Conservation (phyloP, 2,797 vertebrate genomes). For the Trachurus trachurus region DNA sequence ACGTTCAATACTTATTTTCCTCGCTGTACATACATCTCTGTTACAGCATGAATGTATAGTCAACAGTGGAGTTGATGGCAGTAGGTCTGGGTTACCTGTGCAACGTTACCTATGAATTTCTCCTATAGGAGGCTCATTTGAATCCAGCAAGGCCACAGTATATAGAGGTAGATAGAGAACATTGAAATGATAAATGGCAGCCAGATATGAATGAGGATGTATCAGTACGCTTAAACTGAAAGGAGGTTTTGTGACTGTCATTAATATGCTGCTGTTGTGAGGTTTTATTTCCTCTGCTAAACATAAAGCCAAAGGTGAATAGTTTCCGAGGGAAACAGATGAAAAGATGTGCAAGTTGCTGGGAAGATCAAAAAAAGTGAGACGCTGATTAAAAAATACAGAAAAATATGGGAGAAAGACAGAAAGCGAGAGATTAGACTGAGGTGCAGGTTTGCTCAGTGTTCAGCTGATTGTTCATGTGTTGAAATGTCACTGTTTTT, state of each 20-base stretch:
- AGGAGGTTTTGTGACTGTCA: background rate
- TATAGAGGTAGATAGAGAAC: background rate
- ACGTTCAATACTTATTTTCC: no score
- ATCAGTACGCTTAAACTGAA: background rate
- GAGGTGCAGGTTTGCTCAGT: background rate
- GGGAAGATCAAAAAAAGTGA: background rate
- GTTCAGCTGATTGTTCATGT: constrained; percentile 24
- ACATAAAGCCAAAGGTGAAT: background rate
- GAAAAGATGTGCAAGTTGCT: background rate
- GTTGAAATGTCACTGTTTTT: constrained; percentile 20
- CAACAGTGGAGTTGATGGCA: no score
- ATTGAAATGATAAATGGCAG: background rate
- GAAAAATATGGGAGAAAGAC: background rate
- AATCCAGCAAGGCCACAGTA: no score
- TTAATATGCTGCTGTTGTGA: background rate
- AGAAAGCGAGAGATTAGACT: constrained; percentile 3
- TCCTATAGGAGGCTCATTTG: no score
- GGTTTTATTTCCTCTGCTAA: background rate
- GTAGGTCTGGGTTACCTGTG: background rate
- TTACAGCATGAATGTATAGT: background rate
- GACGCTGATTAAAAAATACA: background rate
- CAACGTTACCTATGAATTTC: no score
- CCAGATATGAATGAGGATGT: background rate
- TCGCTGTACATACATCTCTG: background rate
- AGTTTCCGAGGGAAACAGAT: background rate